A percentile compares a stretch with the other conserved stretches of the same genome.
phyloP scores from a whole-genome alignment of 2,888 invertebrate genomes.

The Drosophila niveifrons region DNA sequence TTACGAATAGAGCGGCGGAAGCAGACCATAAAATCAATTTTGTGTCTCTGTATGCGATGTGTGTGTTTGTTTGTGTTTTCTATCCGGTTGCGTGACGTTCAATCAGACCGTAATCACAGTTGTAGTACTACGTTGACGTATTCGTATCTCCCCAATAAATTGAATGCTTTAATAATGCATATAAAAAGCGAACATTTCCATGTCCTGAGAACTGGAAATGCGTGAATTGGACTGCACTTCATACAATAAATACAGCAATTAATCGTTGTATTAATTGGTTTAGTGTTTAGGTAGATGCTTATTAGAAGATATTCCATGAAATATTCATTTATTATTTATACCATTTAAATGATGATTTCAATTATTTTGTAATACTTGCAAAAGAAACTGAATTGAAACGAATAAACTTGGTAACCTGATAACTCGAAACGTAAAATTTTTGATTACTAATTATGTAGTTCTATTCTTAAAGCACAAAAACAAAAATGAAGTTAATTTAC shows the following conservation, averaged over 20 bases:
- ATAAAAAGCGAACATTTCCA: background rate
- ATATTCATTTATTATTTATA: background rate
- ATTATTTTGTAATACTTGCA: too few species aligned
- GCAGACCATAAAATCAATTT: slow-evolving; percentile 64
- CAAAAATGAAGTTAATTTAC: too few species aligned
- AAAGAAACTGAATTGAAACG: too few species aligned
- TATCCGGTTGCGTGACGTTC: slow-evolving; percentile 23
- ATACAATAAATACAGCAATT: background rate
- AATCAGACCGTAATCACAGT: slow-evolving; percentile 6
- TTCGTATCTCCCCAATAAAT: background rate
- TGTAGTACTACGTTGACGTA: background rate
- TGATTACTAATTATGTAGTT: too few species aligned
- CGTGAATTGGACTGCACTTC: slow-evolving; percentile 1
- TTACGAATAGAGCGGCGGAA: slow-evolving; percentile 39
- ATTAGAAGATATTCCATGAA: too few species aligned
- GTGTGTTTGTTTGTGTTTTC: background rate
- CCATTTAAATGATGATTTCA: background rate
- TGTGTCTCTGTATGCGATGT: background rate
- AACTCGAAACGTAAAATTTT: too few species aligned
- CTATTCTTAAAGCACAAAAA: too few species aligned
- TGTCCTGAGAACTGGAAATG: background rate
- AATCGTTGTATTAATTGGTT: background rate
- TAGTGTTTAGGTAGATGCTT: background rate
- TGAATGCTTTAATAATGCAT: slow-evolving; percentile 9
- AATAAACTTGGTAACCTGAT: too few species aligned